A percentile compares a stretch with the other conserved stretches of the same genome.
phyloP scores from a whole-genome alignment of 2,888 invertebrate species.

The Diarsia rubi region DNA sequence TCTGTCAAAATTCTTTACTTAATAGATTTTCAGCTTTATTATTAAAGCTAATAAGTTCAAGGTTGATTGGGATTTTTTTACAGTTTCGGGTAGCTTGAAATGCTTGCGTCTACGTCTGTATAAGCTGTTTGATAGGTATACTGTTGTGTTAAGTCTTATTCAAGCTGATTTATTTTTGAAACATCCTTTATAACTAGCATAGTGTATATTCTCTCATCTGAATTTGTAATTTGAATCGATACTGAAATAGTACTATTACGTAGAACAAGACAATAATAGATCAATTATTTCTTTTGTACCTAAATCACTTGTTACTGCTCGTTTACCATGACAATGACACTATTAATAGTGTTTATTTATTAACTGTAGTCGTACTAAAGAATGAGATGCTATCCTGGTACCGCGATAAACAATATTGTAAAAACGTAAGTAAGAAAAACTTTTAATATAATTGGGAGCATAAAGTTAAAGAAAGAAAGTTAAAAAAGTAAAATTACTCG shows the following conservation, averaged over 20 bases:
- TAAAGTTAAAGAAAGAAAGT: background rate
- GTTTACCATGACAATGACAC: conserved; percentile 9
- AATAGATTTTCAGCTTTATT: too few species aligned
- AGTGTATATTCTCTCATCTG: background rate
- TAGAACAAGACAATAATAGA: conserved; percentile 8
- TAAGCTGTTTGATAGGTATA: background rate
- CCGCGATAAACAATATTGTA: background rate
- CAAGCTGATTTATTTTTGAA: conserved; percentile 8
- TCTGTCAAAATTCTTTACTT: too few species aligned
- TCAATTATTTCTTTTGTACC: conserved; percentile 15
- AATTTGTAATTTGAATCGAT: conserved; percentile 19
- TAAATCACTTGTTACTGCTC: conserved; percentile 9
- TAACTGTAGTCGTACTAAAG: background rate
- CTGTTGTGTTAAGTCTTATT: conserved; percentile 5
- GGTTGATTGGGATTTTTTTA: too few species aligned
- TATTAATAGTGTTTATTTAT: background rate
- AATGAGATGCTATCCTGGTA: background rate
- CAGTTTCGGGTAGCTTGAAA: too few species aligned
- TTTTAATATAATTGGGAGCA: background rate
- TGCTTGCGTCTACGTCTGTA: too few species aligned
- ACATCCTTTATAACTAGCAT: background rate
- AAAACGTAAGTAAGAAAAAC: background rate
- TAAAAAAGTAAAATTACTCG: background rate
- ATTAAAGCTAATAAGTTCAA: too few species aligned
- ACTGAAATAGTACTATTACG: conserved; percentile 5